Conservation (phyloP, 2,113 vertebrate genomes). For the Pteruthius melanotis region DNA sequence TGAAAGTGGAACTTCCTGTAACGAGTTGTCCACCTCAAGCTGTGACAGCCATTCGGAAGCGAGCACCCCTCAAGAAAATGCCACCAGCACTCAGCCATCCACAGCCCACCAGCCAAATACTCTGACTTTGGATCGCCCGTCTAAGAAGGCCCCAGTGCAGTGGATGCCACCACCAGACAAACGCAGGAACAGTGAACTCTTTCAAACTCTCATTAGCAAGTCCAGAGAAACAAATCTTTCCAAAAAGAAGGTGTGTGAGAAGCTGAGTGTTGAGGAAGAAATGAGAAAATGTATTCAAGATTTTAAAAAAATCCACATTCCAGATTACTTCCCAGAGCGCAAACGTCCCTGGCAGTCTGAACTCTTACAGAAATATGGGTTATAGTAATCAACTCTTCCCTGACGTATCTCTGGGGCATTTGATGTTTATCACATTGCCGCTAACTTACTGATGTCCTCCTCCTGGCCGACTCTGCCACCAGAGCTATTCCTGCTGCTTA, state of each 20-base stretch:
- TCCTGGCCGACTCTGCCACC: conserved; percentile 31
- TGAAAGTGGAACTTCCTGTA: conserved; percentile 87
- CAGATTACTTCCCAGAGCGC: conserved; percentile 85
- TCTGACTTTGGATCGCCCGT: conserved; percentile 83
- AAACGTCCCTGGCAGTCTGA: conserved; percentile 90
- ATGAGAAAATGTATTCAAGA: conserved; percentile 91
- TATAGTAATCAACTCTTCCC: conserved; percentile 69
- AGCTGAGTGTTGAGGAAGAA: conserved; percentile 84
- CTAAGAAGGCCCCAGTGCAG: conserved; percentile 81
- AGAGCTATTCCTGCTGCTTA: conserved; percentile 70
- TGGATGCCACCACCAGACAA: conserved; percentile 86
- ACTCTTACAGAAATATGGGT: conserved; percentile 86
- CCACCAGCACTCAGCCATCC: conserved; percentile 67
- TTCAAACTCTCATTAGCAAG: conserved; percentile 87
- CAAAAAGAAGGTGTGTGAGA: conserved; percentile 85
- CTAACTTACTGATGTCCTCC: conserved; percentile 50
- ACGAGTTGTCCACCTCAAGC: conserved; percentile 86
- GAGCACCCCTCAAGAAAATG: conserved; percentile 82
- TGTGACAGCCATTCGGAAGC: conserved; percentile 88
- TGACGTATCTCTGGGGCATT: background rate
- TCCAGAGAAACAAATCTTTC: conserved; percentile 83
- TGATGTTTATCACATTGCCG: conserved; percentile 59
- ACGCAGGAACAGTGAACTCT: conserved; percentile 90
- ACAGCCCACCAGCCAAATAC: conserved; percentile 81
- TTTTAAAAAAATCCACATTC: conserved; percentile 89